Evolutionary conservation across 2,797 vertebrate genomes (phyloP), one percentile per base, ranked within the genome.

Genomic region (Takifugu rubripes): DNA sequence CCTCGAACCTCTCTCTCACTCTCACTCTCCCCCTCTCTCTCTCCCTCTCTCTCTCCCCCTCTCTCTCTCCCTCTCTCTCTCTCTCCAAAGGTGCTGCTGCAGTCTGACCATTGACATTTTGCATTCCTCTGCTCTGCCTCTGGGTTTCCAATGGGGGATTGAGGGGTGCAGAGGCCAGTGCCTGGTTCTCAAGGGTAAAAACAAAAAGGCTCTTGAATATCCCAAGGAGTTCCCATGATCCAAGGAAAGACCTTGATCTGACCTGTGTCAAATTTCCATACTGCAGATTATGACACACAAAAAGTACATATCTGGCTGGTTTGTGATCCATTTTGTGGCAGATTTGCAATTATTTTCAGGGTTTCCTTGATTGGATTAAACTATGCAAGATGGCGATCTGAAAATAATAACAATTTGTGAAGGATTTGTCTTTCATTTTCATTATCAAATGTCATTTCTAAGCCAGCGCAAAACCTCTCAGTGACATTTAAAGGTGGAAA

Each of bases 171-270:
- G 69, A 90, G 89, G 90, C 90, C 91, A 92, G 82, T 71, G 77
- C 80, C 75, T 79, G 87, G 85, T 89, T 87, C 88, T 92, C 88
- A 87, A 83, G 90, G 90, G 91, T 90, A 90, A 88, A 93, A 94
- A 95, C 93, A 96, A 95, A 92, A 96, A 94, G 92, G 85, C 92
- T 90, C 90, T 94, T 96, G 91, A 93, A 93, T 93, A 92, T 93
- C 88, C 81, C 72, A 69, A 84, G 83, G 86, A 91, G 91, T 95
- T 96, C 95, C 94, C 94, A 94, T 92, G 93, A 92, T 95, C 94
- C 90, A 72, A 78, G 85, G 86, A 91, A 91, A 92, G 90, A 92
- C 92, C 89, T 92, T 90, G 90, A 88, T 91, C 91, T 86, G 88
- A 92, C 91, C 74, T 90, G 90, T 88, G 90, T 90, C 89, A 87